Conservation (phyloP, 1,140 invertebrate species). For the Aplysia californica region DNA sequence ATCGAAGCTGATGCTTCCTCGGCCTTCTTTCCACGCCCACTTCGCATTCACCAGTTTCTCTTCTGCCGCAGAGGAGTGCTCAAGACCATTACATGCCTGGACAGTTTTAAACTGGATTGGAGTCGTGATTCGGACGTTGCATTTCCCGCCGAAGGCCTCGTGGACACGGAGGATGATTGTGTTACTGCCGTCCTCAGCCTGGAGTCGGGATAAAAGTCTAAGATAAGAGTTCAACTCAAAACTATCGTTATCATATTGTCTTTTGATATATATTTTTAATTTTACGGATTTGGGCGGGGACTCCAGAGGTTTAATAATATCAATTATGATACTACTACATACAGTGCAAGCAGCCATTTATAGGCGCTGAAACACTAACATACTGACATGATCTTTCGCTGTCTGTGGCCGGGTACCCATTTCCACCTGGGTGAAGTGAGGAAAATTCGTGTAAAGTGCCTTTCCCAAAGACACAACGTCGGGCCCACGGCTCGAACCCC, state of each 20-base stretch:
- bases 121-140: constrained; percentile 20
- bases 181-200: constrained; percentile 49
- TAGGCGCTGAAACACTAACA: too few species aligned
- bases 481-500: too few species aligned
- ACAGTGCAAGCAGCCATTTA: too few species aligned
- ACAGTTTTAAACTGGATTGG: neutral
- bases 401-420: too few species aligned
- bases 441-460: too few species aligned
- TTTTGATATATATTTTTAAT: neutral
- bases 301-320: neutral
- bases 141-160: constrained; percentile 63
- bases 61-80: constrained; percentile 3
- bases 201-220: constrained; percentile 25
- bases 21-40: neutral
- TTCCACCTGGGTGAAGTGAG: too few species aligned
- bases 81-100: constrained; percentile 16
- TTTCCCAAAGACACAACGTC: too few species aligned
- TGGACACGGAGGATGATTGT: constrained; percentile 61
- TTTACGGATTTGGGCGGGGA: neutral
- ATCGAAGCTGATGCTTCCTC: neutral
- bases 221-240: neutral
- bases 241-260: neutral
- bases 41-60: neutral
- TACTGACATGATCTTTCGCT: too few species aligned
- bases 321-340: neutral